phyloP scores from a whole-genome alignment of 23 tunicate species.

The Trididemnum nubilum region DNA sequence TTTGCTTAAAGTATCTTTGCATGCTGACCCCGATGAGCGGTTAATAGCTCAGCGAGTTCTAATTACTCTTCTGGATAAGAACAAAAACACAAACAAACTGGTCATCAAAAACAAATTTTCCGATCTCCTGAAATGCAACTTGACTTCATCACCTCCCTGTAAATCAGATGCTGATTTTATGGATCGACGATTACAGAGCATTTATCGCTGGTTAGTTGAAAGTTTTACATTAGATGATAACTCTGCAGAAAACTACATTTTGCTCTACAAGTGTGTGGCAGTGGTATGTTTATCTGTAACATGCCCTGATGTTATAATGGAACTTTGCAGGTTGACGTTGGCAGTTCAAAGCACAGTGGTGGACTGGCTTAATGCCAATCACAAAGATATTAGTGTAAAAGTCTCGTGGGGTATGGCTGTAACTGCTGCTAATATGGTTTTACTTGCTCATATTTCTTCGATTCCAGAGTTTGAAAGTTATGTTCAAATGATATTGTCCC shows the following conservation, averaged over 20 bases:
- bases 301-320: conserved; percentile 71
- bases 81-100: conserved; percentile 42
- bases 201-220: conserved; percentile 63
- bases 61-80: conserved; percentile 53
- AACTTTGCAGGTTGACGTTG: conserved; percentile 43
- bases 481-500: conserved; percentile 44
- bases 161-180: conserved; percentile 63
- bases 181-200: conserved; percentile 51
- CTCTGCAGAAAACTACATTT: conserved; percentile 34
- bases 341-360: conserved; percentile 44
- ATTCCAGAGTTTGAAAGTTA: conserved; percentile 72
- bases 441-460: conserved; percentile 65
- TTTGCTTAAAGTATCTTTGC: conserved; percentile 55
- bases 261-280: conserved; percentile 55
- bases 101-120: conserved; percentile 26
- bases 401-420: conserved; percentile 18
- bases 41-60: conserved; percentile 54
- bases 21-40: conserved; percentile 37
- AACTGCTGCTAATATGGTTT: conserved; percentile 53
- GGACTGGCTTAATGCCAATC: conserved; percentile 11
- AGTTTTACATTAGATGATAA: conserved; percentile 52
- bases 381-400: not conserved
- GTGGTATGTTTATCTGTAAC: conserved; percentile 52
- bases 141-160: conserved; percentile 41
- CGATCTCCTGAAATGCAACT: conserved; percentile 31